A percentile compares a stretch with the other conserved stretches of the same genome.
These are phyloP conservation scores for Medauroidea extradentata DNA, from an alignment of 1,140 invertebrate genomes.

Conservation along the genomic window DNA sequence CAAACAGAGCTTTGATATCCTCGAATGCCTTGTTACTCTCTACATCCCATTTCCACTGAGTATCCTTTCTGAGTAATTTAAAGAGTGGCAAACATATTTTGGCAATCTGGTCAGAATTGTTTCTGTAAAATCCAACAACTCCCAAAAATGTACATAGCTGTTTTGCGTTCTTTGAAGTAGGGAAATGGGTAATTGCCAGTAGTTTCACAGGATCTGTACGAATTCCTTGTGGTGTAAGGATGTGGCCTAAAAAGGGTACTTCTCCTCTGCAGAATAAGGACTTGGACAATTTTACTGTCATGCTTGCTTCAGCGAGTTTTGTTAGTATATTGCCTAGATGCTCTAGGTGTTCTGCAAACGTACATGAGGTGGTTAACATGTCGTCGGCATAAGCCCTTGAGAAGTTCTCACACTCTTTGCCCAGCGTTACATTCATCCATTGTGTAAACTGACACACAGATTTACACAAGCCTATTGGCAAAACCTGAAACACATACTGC, in stretches of 20 bases:
- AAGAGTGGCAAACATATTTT: too few relatives aligned
- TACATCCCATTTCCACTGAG: too few relatives aligned
- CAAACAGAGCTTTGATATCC: too few relatives aligned
- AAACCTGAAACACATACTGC: slow-evolving; percentile 31
- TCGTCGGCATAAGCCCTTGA: slow-evolving; percentile 7
- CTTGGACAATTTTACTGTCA: slow-evolving; percentile 27
- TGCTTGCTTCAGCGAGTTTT: slow-evolving; percentile 13
- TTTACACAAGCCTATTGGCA: slow-evolving; percentile 18
- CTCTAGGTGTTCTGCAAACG: slow-evolving; percentile 21
- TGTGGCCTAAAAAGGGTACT: slow-evolving; percentile 25
- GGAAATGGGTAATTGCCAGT: not conserved
- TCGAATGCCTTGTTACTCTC: too few relatives aligned
- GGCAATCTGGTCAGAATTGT: too few relatives aligned
- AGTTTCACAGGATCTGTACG: too few relatives aligned
- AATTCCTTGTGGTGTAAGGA: slow-evolving; percentile 15
- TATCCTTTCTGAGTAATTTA: too few relatives aligned
- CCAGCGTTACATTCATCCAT: slow-evolving; percentile 23
- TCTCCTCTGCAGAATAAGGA: slow-evolving; percentile 17
- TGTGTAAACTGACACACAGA: slow-evolving; percentile 13
- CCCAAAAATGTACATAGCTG: too few relatives aligned
- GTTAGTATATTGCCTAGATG: slow-evolving; percentile 19
- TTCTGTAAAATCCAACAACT: too few relatives aligned
- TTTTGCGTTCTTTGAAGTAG: too few relatives aligned
- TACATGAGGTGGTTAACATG: slow-evolving; percentile 24
- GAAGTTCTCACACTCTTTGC: slow-evolving; percentile 15